Evolutionary conservation across 2,113 vertebrate genomes (phyloP).

Genomic region (Psittacara wagleri): DNA sequence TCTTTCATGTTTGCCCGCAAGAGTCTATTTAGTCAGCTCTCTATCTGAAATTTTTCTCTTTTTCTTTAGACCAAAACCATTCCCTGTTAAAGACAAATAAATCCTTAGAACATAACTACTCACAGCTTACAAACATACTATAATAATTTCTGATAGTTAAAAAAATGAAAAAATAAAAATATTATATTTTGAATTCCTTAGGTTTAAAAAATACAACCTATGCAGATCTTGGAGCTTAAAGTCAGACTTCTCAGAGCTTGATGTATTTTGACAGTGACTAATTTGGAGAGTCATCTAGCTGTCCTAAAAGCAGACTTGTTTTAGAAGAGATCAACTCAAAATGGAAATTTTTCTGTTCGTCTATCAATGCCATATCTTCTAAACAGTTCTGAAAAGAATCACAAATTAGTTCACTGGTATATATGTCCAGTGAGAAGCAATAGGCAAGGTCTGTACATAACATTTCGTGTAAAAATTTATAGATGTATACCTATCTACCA

Average conservation of each 20-base stretch:
- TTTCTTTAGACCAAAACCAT: neutral
- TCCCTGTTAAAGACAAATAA: neutral
- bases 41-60: neutral
- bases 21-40: neutral
- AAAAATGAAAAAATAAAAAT: neutral
- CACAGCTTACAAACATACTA: neutral
- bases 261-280: constrained; percentile 38
- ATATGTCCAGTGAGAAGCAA: neutral
- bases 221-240: neutral
- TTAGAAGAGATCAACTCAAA: constrained; percentile 33
- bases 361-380: constrained; percentile 45
- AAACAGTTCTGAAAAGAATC: constrained; percentile 26
- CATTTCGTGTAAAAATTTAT: neutral
- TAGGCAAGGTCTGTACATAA: neutral
- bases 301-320: constrained; percentile 12
- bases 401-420: neutral
- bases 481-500: neutral
- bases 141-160: neutral
- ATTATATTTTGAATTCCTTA: neutral
- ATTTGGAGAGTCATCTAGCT: constrained; percentile 16
- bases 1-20: neutral
- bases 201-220: neutral
- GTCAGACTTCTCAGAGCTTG: neutral
- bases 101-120: neutral
- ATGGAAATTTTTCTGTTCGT: constrained; percentile 49